Evolutionary conservation across 2,797 vertebrate genomes (phyloP).

Genomic region (Scolopax bukidnonensis): DNA sequence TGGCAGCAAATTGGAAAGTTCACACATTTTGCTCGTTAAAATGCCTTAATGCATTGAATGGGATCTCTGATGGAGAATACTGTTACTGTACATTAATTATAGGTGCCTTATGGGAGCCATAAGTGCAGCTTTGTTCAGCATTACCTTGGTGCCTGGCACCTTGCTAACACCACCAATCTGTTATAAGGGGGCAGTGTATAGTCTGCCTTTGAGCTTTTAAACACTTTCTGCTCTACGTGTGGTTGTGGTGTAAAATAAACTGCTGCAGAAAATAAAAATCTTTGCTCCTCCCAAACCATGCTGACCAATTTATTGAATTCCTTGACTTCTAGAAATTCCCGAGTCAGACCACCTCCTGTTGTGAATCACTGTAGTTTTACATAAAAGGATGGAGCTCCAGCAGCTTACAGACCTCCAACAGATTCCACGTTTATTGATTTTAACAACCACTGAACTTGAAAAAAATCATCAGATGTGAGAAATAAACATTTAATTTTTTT

Average conservation of each 20-base stretch:
- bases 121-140: background rate
- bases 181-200: fast-evolving
- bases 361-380: background rate
- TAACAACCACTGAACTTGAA: background rate
- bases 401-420: background rate
- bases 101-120: background rate
- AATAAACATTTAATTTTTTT: background rate
- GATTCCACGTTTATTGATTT: background rate
- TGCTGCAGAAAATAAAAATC: background rate
- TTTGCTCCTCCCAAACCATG: background rate
- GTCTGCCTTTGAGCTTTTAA: background rate
- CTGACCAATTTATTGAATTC: background rate
- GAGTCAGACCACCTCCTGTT: background rate
- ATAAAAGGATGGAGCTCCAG: background rate
- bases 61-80: background rate
- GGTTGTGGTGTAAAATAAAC: background rate
- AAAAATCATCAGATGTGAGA: background rate
- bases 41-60: background rate
- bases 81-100: conserved; percentile 37
- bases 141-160: conserved; percentile 5
- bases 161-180: background rate
- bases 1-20: conserved; percentile 15
- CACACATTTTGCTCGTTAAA: conserved; percentile 2
- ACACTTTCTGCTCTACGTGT: background rate
- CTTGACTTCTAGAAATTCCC: background rate